Evolutionary conservation across 2,797 vertebrate species (phyloP), one percentile per base, ranked within the genome.

Genomic region (Sebastes vulpes): DNA sequence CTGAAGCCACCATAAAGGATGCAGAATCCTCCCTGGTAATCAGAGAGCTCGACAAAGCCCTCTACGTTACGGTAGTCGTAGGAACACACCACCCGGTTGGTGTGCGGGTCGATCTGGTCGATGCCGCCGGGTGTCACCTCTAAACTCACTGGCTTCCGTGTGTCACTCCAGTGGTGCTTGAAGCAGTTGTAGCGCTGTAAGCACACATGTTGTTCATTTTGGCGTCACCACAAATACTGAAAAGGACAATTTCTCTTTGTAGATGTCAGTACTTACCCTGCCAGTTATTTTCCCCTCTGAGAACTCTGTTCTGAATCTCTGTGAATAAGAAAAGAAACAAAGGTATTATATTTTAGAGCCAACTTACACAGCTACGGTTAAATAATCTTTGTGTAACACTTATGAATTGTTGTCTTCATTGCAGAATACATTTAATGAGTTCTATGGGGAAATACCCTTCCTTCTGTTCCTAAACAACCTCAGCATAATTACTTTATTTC

Each of bases 261-360:
- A 23, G 3, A 65, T 50, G 1, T 58, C 18, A 61, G n/a, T 59
- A 97, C 97, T 97, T 92, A 97, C 99, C 94, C 98, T 97, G 94
- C 98, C 99, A 76, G 97, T 99, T 93, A 99, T 99, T 94, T 99
- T 99, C 72, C 99, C 99, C 90, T 99, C 99, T 20, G 99, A 97
- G 95, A 99, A 99, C 92, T 99, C 99, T 80, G 98, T 99, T 92
- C 99, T 96, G 96, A 99, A 99, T 94, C 98, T 97, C 99, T 99
- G 96, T 75, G 91, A 88, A 91, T 71, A 23, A 54, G 8, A 63
- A 29, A 71, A 6, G 2, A 31, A 28, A 71, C 29, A 21, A 29
- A 32, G 8, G 9, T 26, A 28, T 50, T n/a, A 73, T 2, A 60
- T 42, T 9, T 56, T 3, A 53, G 16, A 6, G 12, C 7, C 6